Evolutionary conservation across 2,113 vertebrate species (phyloP).

Genomic region (Paedocypris sp.): DNA sequence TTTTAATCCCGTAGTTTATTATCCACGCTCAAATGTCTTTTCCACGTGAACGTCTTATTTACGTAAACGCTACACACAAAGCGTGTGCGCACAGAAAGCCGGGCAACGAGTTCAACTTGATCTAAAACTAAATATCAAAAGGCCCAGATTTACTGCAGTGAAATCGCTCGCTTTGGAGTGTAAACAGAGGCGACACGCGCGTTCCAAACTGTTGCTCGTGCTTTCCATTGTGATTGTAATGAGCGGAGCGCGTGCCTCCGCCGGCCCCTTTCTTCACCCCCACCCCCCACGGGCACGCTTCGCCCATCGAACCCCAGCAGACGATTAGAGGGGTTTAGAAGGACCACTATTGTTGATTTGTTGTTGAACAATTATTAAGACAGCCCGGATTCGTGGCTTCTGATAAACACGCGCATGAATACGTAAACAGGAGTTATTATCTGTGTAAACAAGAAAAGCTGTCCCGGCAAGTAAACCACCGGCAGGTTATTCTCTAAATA

Average conservation of each 20-base stretch:
- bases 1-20: too few species aligned
- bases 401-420: slow-evolving; percentile 13
- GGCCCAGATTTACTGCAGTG: too few species aligned
- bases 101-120: too few species aligned
- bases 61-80: too few species aligned
- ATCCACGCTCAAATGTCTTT: too few species aligned
- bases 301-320: slow-evolving; percentile 6
- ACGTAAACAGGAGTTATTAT: slow-evolving; percentile 18
- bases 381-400: slow-evolving; percentile 23
- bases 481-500: too few species aligned
- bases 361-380: slow-evolving; percentile 29
- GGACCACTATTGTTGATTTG: slow-evolving; percentile 27
- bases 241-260: slow-evolving; percentile 56
- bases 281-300: slow-evolving; percentile 51
- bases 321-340: neutral
- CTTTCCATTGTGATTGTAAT: slow-evolving; percentile 52
- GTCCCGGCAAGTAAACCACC: neutral
- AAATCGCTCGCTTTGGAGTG: neutral
- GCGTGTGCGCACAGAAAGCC: too few species aligned
- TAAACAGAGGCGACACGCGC: slow-evolving; percentile 7
- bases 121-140: too few species aligned
- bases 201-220: slow-evolving; percentile 46
- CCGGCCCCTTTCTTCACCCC: slow-evolving; percentile 32
- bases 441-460: slow-evolving; percentile 18
- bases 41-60: too few species aligned